Evolutionary conservation across 2,888 invertebrate genomes (phyloP).

Genomic region (Chalcosyrphus nemorum): DNA sequence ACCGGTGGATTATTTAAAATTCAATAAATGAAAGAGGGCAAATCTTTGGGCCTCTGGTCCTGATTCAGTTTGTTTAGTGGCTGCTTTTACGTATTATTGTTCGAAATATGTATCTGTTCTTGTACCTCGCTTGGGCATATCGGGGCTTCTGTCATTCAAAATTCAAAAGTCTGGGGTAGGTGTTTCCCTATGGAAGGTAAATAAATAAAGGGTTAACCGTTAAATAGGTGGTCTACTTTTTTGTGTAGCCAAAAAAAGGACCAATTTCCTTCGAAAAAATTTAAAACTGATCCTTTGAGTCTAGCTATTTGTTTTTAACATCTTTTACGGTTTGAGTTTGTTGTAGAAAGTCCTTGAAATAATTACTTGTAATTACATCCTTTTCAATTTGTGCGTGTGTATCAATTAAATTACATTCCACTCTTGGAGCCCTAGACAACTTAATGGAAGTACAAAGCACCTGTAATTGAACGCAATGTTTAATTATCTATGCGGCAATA

Average conservation of each 20-base stretch:
- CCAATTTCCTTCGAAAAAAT: too few relatives aligned
- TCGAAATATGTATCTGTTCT: not conserved
- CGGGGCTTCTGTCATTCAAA: not conserved
- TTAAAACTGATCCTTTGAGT: too few relatives aligned
- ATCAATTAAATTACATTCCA: constrained; percentile 43
- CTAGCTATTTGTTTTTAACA: not conserved
- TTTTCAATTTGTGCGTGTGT: not conserved
- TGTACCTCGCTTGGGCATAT: not conserved
- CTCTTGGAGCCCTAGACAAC: not conserved
- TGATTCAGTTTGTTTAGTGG: not conserved
- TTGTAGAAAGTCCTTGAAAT: not conserved
- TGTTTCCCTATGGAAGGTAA: too few relatives aligned
- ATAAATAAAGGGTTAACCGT: not conserved
- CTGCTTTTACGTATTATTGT: not conserved
- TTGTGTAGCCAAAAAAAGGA: too few relatives aligned
- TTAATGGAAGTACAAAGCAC: constrained; percentile 32
- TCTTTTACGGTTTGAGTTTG: not conserved
- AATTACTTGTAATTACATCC: constrained; percentile 16
- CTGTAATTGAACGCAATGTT: constrained; percentile 50
- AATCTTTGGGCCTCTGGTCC: not conserved
- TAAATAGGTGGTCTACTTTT: too few relatives aligned
- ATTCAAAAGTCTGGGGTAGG: too few relatives aligned
- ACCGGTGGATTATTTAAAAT: constrained; percentile 34
- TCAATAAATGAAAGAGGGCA: constrained; percentile 27
- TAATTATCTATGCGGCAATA: constrained; percentile 26